A percentile compares a stretch with the other conserved stretches of the same genome.
Conservation (phyloP, 2,797 vertebrate species). For the Hippocampus kuda region DNA sequence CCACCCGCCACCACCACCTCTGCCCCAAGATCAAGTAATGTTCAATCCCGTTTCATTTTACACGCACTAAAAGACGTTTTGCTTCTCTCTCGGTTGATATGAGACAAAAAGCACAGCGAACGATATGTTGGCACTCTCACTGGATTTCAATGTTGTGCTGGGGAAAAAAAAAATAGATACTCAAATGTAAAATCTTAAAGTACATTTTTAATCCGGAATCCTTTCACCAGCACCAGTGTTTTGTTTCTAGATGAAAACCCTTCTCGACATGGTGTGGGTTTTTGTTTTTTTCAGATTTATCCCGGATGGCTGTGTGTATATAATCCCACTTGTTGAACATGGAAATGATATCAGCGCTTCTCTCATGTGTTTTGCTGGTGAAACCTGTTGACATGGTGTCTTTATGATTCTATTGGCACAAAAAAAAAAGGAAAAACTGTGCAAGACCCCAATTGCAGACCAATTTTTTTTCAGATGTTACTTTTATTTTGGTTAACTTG, state of each 20-base stretch:
- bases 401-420: neutral
- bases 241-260: neutral
- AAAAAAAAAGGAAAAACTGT: neutral
- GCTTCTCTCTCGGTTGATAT: conserved; percentile 45
- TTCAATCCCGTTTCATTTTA: conserved; percentile 19
- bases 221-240: neutral
- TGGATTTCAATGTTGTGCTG: conserved; percentile 52
- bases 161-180: neutral
- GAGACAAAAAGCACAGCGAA: conserved; percentile 59
- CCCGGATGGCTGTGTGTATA: neutral
- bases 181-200: neutral
- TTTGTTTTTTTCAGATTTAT: neutral
- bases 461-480: neutral
- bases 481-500: neutral
- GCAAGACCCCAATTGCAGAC: neutral
- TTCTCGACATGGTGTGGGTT: neutral
- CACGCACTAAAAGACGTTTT: conserved; percentile 36
- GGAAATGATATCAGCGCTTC: neutral
- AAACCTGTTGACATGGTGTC: neutral
- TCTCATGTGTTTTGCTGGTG: neutral
- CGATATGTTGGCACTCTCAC: conserved; percentile 54
- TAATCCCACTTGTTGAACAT: neutral
- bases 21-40: conserved; percentile 24
- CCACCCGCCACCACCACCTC: conserved; percentile 20
- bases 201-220: neutral